A percentile compares a stretch with the other conserved stretches of the same genome.
Evolutionary conservation across 1,140 invertebrate species (phyloP).

Genomic region (Babylonia areolata): DNA sequence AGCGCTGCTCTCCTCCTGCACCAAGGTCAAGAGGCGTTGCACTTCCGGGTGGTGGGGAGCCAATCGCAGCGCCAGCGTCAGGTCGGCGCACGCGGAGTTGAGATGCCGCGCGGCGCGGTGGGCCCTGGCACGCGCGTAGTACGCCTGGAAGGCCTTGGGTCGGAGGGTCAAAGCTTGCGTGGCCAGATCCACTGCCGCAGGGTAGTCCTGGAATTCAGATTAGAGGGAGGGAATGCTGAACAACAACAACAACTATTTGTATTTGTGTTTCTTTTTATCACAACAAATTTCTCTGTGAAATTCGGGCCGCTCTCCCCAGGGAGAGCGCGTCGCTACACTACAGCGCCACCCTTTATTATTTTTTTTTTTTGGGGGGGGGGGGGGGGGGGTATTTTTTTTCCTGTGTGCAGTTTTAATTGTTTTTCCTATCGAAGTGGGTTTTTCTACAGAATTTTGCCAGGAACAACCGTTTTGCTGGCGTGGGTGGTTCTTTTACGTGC

Average conservation of each 20-base stretch:
- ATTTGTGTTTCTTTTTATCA: too few relatives aligned
- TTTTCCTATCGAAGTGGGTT: too few relatives aligned
- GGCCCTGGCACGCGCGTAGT: conserved; percentile 92
- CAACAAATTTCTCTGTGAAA: too few relatives aligned
- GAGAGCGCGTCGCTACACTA: too few relatives aligned
- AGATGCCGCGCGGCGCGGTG: conserved; percentile 82
- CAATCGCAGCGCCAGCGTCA: conserved; percentile 83
- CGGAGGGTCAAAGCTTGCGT: conserved; percentile 88
- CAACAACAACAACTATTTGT: neutral
- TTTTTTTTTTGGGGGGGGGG: too few relatives aligned
- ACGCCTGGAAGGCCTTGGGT: conserved; percentile 92
- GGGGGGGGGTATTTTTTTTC: too few relatives aligned
- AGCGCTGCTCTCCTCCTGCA: conserved; percentile 80
- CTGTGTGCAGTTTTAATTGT: too few relatives aligned
- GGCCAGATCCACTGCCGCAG: conserved; percentile 87
- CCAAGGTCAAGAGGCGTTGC: conserved; percentile 80
- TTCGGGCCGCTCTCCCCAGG: too few relatives aligned
- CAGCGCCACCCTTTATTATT: too few relatives aligned
- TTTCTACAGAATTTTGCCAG: too few relatives aligned
- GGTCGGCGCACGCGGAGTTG: conserved; percentile 81
- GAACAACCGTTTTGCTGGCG: too few relatives aligned
- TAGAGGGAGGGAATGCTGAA: neutral
- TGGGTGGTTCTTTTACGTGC: too few relatives aligned
- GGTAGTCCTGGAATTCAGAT: conserved; percentile 71
- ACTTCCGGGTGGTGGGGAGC: conserved; percentile 84